phyloP scores from a whole-genome alignment of 2,113 vertebrate genomes.

The Anarrhichthys ocellatus region DNA sequence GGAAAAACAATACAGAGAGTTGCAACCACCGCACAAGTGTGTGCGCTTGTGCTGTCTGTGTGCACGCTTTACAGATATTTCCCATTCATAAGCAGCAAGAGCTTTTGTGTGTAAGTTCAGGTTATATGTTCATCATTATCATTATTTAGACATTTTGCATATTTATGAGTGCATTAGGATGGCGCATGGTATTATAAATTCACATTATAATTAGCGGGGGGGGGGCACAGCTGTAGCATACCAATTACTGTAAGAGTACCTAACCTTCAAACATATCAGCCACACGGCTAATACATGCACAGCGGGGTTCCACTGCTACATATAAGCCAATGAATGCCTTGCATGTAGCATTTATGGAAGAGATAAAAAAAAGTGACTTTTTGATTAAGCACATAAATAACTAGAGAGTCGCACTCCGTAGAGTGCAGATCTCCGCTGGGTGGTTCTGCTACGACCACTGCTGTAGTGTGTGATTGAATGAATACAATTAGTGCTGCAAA shows the following conservation, averaged over 20 bases:
- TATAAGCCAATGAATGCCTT: constrained; percentile 5
- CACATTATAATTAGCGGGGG: background rate
- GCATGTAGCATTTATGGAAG: constrained; percentile 4
- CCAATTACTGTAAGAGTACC: constrained; percentile 35
- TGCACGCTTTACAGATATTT: background rate
- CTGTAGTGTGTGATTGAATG: background rate
- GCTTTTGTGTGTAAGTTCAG: background rate
- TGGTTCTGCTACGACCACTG: background rate
- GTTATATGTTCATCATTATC: background rate
- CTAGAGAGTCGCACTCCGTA: background rate
- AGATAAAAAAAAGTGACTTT: background rate
- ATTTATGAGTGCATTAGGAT: background rate
- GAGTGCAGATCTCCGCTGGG: background rate
- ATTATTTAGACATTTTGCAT: background rate
- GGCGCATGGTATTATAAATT: background rate
- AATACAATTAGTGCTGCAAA: background rate
- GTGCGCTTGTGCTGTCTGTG: background rate
- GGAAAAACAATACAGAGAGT: constrained; percentile 24
- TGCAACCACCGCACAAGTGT: background rate
- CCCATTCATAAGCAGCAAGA: constrained; percentile 13
- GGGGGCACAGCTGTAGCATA: constrained; percentile 10
- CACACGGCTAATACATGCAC: constrained; percentile 17
- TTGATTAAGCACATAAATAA: background rate
- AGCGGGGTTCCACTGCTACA: background rate
- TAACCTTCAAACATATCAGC: constrained; percentile 40